A percentile compares a stretch with the other conserved stretches of the same genome.
phyloP scores from a whole-genome alignment of 2,113 vertebrate genomes.

The Aspiorhynchus laticeps region DNA sequence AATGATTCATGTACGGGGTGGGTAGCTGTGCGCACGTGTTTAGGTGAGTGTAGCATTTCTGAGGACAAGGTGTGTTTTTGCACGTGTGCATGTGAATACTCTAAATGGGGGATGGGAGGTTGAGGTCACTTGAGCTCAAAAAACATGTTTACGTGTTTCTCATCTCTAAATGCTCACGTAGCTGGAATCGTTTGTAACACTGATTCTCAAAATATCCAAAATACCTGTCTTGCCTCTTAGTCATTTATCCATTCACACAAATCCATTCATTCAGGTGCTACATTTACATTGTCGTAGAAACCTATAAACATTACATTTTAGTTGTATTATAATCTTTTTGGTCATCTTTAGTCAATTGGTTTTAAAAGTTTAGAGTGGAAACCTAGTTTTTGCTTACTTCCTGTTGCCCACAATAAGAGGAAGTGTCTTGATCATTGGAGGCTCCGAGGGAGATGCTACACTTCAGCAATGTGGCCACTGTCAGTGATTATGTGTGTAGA shows the following conservation, averaged over 20 bases:
- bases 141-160: conserved; percentile 11
- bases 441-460: conserved; percentile 46
- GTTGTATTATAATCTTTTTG: background rate
- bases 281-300: background rate
- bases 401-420: conserved; percentile 61
- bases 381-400: conserved; percentile 58
- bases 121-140: background rate
- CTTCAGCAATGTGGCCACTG: conserved; percentile 18
- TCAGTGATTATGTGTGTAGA: conserved; percentile 11
- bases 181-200: background rate
- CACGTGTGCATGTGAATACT: conserved; percentile 34
- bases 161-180: background rate
- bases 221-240: background rate
- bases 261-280: background rate
- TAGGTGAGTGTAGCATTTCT: conserved; percentile 62
- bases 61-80: conserved; percentile 54
- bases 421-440: conserved; percentile 59
- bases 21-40: conserved; percentile 63
- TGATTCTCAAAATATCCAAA: background rate
- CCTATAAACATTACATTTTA: background rate
- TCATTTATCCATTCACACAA: background rate
- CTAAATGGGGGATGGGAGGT: conserved; percentile 35
- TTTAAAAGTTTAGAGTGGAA: conserved; percentile 46
- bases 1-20: conserved; percentile 73
- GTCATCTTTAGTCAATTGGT: conserved; percentile 27